Conservation (phyloP, 2,113 vertebrate species). For the Bombycilla garrulus region DNA sequence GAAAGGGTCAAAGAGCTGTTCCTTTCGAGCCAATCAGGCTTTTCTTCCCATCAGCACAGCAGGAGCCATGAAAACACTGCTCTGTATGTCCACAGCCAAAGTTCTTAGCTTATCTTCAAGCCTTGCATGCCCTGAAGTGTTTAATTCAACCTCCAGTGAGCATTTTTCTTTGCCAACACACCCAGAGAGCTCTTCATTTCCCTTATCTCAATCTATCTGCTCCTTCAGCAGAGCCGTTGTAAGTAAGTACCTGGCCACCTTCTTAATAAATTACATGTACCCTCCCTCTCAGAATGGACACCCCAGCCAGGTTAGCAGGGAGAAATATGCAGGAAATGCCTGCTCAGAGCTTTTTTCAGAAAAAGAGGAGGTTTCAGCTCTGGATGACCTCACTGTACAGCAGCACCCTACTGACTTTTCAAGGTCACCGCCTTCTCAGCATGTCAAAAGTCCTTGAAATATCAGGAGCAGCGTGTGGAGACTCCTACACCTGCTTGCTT, state of each 20-base stretch:
- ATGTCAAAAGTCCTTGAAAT: neutral
- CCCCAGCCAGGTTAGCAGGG: neutral
- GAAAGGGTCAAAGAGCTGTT: neutral
- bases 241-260: conserved; percentile 37
- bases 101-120: conserved; percentile 53
- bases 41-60: neutral
- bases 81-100: conserved; percentile 20
- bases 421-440: neutral
- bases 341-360: neutral
- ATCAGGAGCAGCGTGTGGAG: neutral
- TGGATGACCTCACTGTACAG: neutral
- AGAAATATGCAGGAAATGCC: conserved; percentile 42
- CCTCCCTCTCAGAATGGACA: conserved; percentile 36
- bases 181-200: conserved; percentile 47
- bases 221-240: conserved; percentile 43
- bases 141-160: conserved; percentile 36
- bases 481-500: neutral
- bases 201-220: conserved; percentile 50
- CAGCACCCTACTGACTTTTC: neutral
- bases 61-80: conserved; percentile 18
- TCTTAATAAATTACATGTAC: conserved; percentile 27
- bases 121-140: conserved; percentile 42
- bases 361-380: neutral
- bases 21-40: neutral
- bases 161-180: conserved; percentile 58